phyloP scores from a whole-genome alignment of 2,113 vertebrate species.

The Nothoprocta pentlandii region DNA sequence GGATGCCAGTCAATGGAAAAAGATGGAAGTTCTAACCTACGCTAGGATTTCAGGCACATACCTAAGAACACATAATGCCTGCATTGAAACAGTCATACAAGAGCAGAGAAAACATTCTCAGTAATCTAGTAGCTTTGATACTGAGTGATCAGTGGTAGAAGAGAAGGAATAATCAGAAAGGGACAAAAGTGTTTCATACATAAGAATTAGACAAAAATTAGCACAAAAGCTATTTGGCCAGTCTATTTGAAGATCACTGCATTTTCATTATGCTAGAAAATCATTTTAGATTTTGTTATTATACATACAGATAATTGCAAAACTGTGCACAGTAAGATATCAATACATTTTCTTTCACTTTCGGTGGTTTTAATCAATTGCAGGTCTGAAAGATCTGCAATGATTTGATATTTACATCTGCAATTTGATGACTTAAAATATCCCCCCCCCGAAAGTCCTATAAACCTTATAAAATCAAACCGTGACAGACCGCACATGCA shows the following conservation, averaged over 20 bases:
- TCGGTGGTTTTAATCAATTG: neutral
- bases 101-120: neutral
- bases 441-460: neutral
- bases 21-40: neutral
- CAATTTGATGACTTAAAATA: neutral
- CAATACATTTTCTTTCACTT: neutral
- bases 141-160: neutral
- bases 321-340: neutral
- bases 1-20: neutral
- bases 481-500: neutral
- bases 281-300: neutral
- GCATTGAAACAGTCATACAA: neutral
- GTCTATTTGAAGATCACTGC: neutral
- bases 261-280: neutral
- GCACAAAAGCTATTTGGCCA: neutral
- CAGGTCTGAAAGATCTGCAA: neutral
- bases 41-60: neutral
- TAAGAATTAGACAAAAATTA: neutral
- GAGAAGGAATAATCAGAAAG: neutral
- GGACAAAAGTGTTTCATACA: rapidly evolving
- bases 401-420: neutral
- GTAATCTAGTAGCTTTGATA: neutral
- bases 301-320: neutral
- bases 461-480: neutral
- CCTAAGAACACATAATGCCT: neutral